Evolutionary conservation across 2,797 vertebrate genomes (phyloP).

Genomic region (Spea hammondii): DNA sequence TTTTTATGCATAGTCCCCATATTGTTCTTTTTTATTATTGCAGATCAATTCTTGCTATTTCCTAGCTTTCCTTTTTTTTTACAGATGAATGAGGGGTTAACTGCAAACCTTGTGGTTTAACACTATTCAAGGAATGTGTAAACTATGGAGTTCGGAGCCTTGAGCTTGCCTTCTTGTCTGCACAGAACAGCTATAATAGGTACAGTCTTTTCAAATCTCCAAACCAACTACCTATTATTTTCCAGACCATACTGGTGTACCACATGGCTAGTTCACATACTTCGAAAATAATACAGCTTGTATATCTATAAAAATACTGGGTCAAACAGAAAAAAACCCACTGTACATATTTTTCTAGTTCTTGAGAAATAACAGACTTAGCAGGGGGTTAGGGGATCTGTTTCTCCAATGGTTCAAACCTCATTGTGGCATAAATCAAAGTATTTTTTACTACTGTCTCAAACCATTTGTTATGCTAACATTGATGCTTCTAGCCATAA

Average conservation of each 20-base stretch:
- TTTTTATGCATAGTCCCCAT: too few species aligned
- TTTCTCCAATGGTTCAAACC: neutral
- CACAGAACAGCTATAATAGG: slow-evolving; percentile 1
- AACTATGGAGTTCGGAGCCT: slow-evolving; percentile 10
- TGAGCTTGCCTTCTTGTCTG: slow-evolving; percentile 10
- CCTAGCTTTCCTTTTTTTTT: too few species aligned
- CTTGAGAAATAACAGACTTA: slow-evolving; percentile 4
- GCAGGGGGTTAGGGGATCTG: neutral
- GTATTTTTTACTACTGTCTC: too few species aligned
- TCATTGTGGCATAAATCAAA: slow-evolving; percentile 10
- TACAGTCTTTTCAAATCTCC: neutral
- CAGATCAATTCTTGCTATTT: too few species aligned
- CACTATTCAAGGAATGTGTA: slow-evolving; percentile 43
- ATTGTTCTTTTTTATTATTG: too few species aligned
- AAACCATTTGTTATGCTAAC: too few species aligned
- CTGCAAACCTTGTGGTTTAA: slow-evolving; percentile 21
- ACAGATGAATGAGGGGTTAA: slow-evolving; percentile 16
- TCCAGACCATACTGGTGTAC: neutral
- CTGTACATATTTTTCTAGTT: neutral
- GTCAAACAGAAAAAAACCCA: neutral
- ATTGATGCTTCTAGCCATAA: too few species aligned
- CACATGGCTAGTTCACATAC: neutral
- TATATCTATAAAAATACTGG: too few species aligned
- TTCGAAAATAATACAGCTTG: too few species aligned
- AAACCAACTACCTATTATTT: slow-evolving; percentile 6